These are phyloP conservation scores for Paramuricea clavata DNA, from an alignment of 92 coral and sea anemone genomes.

Conservation along the genomic window DNA sequence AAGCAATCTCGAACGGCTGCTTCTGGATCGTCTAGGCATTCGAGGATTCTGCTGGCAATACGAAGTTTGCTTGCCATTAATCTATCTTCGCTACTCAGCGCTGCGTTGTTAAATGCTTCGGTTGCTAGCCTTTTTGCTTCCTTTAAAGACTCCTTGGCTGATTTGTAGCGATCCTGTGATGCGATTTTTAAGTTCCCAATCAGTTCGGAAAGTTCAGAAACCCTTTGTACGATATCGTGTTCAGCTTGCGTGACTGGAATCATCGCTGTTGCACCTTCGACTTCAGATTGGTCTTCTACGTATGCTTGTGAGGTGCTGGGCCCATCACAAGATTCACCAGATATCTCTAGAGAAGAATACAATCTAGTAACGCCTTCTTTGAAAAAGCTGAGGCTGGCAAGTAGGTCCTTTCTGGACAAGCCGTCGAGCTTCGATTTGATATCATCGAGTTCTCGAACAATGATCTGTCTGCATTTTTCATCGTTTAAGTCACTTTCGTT, in stretches of 20 bases:
- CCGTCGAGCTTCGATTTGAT: constrained; percentile 4
- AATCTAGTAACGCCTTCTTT: neutral
- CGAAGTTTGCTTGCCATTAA: neutral
- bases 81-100: neutral
- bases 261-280: neutral
- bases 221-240: neutral
- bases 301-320: neutral
- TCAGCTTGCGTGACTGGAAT: neutral
- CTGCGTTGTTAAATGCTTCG: neutral
- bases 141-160: neutral
- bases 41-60: neutral
- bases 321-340: neutral
- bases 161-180: neutral
- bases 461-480: neutral
- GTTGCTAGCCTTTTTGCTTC: neutral
- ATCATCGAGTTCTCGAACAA: neutral
- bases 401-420: neutral
- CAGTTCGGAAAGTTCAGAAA: neutral
- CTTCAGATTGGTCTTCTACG: neutral
- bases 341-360: neutral
- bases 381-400: neutral
- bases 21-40: neutral
- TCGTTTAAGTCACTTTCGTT: neutral
- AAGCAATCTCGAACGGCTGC: neutral
- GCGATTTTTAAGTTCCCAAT: neutral